Evolutionary conservation across 2,888 invertebrate genomes (phyloP), one percentile per base, ranked within the genome.

Genomic region (Seladonia tumulorum): DNA sequence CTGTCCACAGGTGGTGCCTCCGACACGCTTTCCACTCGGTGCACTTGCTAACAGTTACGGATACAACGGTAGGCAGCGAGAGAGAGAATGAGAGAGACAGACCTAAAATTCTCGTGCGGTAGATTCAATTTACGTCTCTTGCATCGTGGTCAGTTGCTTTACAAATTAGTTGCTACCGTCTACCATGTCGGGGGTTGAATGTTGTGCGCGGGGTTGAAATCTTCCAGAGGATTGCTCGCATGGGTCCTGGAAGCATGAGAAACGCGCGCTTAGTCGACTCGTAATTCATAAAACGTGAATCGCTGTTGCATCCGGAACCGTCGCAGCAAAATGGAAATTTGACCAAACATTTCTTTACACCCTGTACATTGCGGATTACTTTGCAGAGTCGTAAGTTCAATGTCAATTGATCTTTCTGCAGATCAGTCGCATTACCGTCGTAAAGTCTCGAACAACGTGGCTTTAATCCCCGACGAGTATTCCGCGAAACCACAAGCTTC

Each of bases 111-210:
- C 18, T 35, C 35, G 4, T 35, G 66, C 10, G 29, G 35, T 35
- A 66, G 35, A 22, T 66, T 35, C 29, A 66, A 22, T 16, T 35
- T 29, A 66, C 35, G 66, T 66, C 63, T 29, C 29, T 7, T 29
- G 63, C 63, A 29, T 63, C 60, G 71, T 47, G 79, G 71, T 78
- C 57, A 66, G 75, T 53, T 76, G 83, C 63, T 29, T 63, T 29
- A 16, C 63, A 63, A 63, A 63, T 63, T 63, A 63, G 29, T 29
- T 63, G 63, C 29, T 29, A 63, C 63, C 63, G 25, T 29, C 16
- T 63, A 29, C 63, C 63, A 16, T 5, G 63, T 16, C 29, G 60
- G 10, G 12, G 10, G 53, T 53, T n/a, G 22, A 53, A n/a, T 10
- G 53, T 53, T 53, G n/a, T 0, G 29, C 25, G 25, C 1, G 60